phyloP scores from a whole-genome alignment of 2,113 vertebrate species.

The Osmerus eperlanus region DNA sequence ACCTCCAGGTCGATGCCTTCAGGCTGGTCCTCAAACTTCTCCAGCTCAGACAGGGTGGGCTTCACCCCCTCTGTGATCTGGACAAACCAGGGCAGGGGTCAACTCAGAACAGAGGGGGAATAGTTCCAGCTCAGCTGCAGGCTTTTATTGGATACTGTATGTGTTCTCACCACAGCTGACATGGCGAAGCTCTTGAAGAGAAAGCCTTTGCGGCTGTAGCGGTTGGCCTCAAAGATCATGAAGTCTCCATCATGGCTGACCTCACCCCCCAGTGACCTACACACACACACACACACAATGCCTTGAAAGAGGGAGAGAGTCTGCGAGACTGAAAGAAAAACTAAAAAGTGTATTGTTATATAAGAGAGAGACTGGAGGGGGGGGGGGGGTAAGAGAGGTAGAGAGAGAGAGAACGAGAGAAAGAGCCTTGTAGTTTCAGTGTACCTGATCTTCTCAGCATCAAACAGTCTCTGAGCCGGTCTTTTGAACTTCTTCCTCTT shows the following conservation, averaged over 20 bases:
- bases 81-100: not conserved
- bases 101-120: not conserved
- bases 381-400: too few species aligned
- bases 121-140: not conserved
- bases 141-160: not conserved
- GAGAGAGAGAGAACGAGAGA: not conserved
- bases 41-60: constrained; percentile 90
- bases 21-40: constrained; percentile 95
- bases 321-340: not conserved
- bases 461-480: constrained; percentile 87
- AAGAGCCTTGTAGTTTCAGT: not conserved
- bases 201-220: constrained; percentile 94
- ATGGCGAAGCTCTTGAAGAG: constrained; percentile 98
- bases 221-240: constrained; percentile 95
- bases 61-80: constrained; percentile 96
- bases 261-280: constrained; percentile 87
- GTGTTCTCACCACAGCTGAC: constrained; percentile 87
- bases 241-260: constrained; percentile 94
- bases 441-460: constrained; percentile 93
- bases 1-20: constrained; percentile 96
- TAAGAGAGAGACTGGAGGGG: not conserved
- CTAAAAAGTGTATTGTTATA: too few species aligned
- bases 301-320: not conserved
- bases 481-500: constrained; percentile 95
- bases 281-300: not conserved